Base-by-base conservation (phyloP, 1,140 invertebrate genomes). In the Euwallacea similis region DNA sequence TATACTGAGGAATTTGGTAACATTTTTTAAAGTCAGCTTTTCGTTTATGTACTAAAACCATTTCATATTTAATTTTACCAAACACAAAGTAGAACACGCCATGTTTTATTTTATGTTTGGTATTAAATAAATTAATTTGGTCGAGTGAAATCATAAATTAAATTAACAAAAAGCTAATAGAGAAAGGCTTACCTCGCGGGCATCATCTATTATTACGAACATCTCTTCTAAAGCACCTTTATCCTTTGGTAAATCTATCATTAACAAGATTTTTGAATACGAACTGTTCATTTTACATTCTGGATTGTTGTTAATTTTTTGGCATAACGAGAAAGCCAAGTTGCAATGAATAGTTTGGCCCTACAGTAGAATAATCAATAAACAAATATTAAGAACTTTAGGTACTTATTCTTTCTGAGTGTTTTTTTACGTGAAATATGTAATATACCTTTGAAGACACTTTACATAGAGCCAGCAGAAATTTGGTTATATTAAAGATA, bases 391-490 rank as follows among this genome's bases (percentile, higher is more conserved):
- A 63, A 56, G 11, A 47, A 59, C 16, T 54, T 42, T 11, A 66
- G 69, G 42, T 46, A 41, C 15, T 10, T 11, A 59, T 33, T 33
- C 21, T 4, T 66, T 33, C 7, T 15, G n/a, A 56, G n/a, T 56
- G 44, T 6, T 8, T 15, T 9, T 13, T 41, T 53, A 10, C 2
- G 41, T 7, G 11, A 16, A 8, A 42, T 21, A 7, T 7, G 58
- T 41, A 50, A 67, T 66, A 67, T 60, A 75, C 76, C 62, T 72
- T 54, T 41, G 60, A 15, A 9, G 72, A 71, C 41, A 69, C 46
- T 59, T 73, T 60, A 65, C 73, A 77, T 47, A 77, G 44, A n/a
- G 76, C 73, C 33, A 75, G 16, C 68, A 77, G 69, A 64, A 77
- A 75, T 56, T 74, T 75, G 9, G 59, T 65, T 33, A 75, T 73